Evolutionary conservation across 53 echinoderm and acorn worm species (phyloP).

Genomic region (Echinarachnius parma): DNA sequence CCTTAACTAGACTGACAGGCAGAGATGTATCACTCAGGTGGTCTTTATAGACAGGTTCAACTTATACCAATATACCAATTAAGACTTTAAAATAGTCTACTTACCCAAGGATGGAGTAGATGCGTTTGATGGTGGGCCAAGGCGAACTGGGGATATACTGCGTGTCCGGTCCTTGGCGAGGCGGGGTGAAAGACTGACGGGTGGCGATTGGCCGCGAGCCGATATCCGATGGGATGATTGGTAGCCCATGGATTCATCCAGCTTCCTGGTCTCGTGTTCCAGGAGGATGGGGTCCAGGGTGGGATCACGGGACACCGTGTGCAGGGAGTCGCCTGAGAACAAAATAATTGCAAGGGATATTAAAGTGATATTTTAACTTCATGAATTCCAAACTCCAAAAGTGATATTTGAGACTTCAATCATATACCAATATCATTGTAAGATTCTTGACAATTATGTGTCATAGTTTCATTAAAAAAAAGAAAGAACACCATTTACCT

Average conservation of each 20-base stretch:
- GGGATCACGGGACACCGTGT: slow-evolving; percentile 87
- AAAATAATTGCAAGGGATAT: no score
- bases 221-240: slow-evolving; percentile 34
- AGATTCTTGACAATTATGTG: no score
- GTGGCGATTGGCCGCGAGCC: slow-evolving; percentile 60
- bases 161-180: slow-evolving; percentile 69
- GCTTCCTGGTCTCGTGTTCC: slow-evolving; percentile 91
- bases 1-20: slow-evolving; percentile 51
- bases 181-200: slow-evolving; percentile 64
- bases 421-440: no score
- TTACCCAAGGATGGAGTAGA: slow-evolving; percentile 82
- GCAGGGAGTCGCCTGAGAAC: slow-evolving; percentile 83
- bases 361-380: no score
- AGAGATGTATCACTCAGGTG: no score
- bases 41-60: no score
- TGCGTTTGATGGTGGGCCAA: slow-evolving; percentile 65
- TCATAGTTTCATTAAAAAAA: no score
- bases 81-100: slow-evolving; percentile 10
- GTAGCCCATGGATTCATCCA: slow-evolving; percentile 96
- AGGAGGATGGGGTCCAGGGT: slow-evolving; percentile 87
- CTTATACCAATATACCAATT: background rate
- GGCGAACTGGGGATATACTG: slow-evolving; percentile 75
- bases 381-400: no score
- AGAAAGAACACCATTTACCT: no score
- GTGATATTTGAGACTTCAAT: no score